Evolutionary conservation across 2,888 invertebrate species (phyloP).

Genomic region (Dysmachus trigonus): DNA sequence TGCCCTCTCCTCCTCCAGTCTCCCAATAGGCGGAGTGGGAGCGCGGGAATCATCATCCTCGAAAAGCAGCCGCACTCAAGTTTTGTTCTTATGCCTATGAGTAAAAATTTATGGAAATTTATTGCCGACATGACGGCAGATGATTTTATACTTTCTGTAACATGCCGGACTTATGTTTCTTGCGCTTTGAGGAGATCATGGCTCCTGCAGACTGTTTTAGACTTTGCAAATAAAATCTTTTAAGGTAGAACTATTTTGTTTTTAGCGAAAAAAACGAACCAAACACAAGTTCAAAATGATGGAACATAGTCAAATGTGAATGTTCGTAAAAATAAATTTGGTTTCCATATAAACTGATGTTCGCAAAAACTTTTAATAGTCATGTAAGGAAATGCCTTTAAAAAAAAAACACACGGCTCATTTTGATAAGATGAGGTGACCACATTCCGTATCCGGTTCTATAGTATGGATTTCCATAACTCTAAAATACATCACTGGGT

Average conservation of each 20-base stretch:
- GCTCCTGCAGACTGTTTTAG: not conserved
- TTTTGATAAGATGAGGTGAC: too few relatives aligned
- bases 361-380: too few relatives aligned
- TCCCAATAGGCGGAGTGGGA: not conserved
- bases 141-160: slow-evolving; percentile 31
- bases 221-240: not conserved
- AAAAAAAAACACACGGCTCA: too few relatives aligned
- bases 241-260: not conserved
- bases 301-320: too few relatives aligned
- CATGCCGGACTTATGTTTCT: not conserved
- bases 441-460: too few relatives aligned
- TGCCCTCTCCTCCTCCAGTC: not conserved
- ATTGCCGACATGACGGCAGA: slow-evolving; percentile 11
- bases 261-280: too few relatives aligned
- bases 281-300: too few relatives aligned
- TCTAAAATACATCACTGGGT: too few relatives aligned
- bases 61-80: slow-evolving; percentile 10
- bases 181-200: not conserved
- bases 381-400: too few relatives aligned
- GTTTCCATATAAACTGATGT: too few relatives aligned
- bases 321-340: too few relatives aligned
- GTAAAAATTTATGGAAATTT: slow-evolving; percentile 36
- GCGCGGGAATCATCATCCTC: not conserved
- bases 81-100: slow-evolving; percentile 13
- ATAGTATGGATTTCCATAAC: too few relatives aligned